Conservation (phyloP, 2,113 vertebrate species). For the Junco hyemalis region DNA sequence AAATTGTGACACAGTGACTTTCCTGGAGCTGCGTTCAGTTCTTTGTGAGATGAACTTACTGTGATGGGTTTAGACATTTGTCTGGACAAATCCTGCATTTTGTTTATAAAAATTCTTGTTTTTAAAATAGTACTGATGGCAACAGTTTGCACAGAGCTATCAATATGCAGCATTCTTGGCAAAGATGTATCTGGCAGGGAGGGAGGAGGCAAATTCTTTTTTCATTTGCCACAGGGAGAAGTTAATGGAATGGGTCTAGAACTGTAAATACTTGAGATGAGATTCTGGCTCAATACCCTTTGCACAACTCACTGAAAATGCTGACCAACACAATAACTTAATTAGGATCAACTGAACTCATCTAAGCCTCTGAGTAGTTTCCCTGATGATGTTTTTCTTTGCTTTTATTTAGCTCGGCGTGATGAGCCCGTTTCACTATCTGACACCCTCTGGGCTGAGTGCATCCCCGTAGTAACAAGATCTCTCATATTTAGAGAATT, state of each 20-base stretch:
- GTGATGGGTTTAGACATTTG: background rate
- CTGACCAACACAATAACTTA: background rate
- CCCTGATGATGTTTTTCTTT: background rate
- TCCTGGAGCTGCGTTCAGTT: background rate
- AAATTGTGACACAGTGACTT: background rate
- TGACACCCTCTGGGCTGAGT: background rate
- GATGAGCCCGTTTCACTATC: background rate
- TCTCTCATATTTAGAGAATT: conserved; percentile 52
- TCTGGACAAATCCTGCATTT: background rate
- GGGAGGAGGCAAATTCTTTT: background rate
- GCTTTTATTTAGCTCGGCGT: background rate
- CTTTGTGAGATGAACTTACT: background rate
- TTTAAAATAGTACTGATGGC: background rate
- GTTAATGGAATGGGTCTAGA: background rate
- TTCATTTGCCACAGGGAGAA: background rate
- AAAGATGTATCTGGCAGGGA: background rate
- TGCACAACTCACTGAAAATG: background rate
- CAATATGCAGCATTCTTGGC: background rate
- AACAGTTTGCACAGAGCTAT: background rate
- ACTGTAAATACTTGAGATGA: background rate
- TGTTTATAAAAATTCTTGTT: background rate
- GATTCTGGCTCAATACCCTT: background rate
- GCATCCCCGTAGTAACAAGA: conserved; percentile 41
- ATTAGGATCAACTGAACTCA: background rate
- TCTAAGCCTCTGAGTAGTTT: background rate